Base-by-base conservation (phyloP, 2,113 vertebrate species). In the Chionodraco myersi region DNA sequence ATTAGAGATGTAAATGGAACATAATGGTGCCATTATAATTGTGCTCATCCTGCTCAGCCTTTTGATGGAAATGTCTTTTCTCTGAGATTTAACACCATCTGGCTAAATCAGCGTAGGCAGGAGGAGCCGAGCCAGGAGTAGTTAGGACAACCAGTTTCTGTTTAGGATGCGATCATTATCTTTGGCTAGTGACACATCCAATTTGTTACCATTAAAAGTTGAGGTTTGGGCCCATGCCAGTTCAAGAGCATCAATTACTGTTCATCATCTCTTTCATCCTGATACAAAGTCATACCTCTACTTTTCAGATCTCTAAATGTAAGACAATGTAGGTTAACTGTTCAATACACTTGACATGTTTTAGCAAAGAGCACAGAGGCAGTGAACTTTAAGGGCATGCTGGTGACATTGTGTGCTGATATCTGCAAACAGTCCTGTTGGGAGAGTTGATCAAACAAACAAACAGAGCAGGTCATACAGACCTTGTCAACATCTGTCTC, bases 1-100 rank as follows among this genome's bases (percentile, higher is more conserved):
- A 88, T 87, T 85, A 80, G 56, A 84, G 82, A 83, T 77, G 76
- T 83, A 90, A 87, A 89, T 88, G 75, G 75, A 68, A 75, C 90
- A 88, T 91, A 85, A 90, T 89, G 81, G 59, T 52, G 69, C 72
- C 34, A 71, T 87, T 82, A 70, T 74, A 84, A 89, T 89, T 88
- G 81, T 62, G 54, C 77, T 86, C 87, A 85, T 82, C 74, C 61
- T 61, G 62, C 59, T 82, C 77, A 66, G 72, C 30, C 64, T 87
- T 54, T 86, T 89, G 87, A 89, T 87, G 88, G 72, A 57, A 1
- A 45, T 79, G 76, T 65, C 85, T 88, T 82, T 83, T 73, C 72
- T 72, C 44, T 76, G 70, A 69, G 72, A 80, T 83, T 80, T 75
- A 49, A 68, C 72, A 75, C 88, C 87, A 93, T 92, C 89, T 92